These are phyloP conservation scores for Halocynthia aurantium DNA, from an alignment of 23 tunicate genomes.

Conservation along the genomic window DNA sequence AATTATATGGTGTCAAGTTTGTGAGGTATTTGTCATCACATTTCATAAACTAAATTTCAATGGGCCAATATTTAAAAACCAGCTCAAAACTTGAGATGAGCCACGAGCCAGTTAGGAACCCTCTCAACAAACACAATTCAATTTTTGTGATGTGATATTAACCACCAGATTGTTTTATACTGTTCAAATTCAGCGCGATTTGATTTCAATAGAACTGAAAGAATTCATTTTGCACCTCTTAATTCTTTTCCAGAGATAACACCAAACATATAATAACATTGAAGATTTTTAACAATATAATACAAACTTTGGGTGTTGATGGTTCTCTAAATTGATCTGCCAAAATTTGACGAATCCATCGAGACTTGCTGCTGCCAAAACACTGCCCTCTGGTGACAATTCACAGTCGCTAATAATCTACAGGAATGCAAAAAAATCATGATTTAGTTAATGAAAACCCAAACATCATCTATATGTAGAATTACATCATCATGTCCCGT, in stretches of 20 bases:
- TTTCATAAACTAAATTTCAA: no score
- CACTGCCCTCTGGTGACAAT: slow-evolving; percentile 78
- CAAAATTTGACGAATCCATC: slow-evolving; percentile 86
- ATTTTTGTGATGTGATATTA: background rate
- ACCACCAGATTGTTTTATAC: background rate
- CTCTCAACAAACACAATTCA: no score
- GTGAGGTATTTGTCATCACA: no score
- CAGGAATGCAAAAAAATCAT: background rate
- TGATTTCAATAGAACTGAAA: background rate
- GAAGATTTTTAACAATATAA: background rate
- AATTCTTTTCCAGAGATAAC: background rate
- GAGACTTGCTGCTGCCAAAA: slow-evolving; percentile 59
- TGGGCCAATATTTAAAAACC: no score
- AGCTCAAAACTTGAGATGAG: no score
- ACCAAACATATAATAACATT: background rate
- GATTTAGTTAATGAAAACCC: no score
- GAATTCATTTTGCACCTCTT: background rate
- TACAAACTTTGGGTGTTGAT: slow-evolving; percentile 48
- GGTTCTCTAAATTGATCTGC: slow-evolving; percentile 53
- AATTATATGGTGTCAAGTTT: no score
- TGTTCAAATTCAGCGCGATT: background rate
- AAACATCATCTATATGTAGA: background rate
- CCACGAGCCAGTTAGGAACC: no score
- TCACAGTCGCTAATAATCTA: slow-evolving; percentile 85
- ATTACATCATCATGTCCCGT: slow-evolving; percentile 42